Base-by-base conservation (phyloP, 2,888 invertebrate species). In the Nomada ruficornis region DNA sequence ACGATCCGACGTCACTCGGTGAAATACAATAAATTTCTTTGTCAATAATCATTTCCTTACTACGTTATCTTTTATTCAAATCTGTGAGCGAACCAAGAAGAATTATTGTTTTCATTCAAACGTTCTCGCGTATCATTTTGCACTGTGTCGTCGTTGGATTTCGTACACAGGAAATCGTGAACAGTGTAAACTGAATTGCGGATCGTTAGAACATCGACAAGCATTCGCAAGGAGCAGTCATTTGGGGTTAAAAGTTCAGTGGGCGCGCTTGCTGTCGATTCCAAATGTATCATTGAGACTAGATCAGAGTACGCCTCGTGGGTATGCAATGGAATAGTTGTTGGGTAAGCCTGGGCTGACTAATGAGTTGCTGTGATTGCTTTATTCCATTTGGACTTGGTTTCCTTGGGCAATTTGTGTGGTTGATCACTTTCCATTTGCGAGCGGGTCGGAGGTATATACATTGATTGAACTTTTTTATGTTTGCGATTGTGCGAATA, bases 211-310 rank as follows among this genome's bases (percentile, higher is more conserved):
- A 26, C 23, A 57, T 26, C n/a, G 55, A 15, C 63, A 7, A 63
- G 23, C 23, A 20, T 55, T 55, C 15, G 20, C 15, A 23, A 23
- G 4, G 20, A 67, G 29, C 36, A 15, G 18, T 18, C 64, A n/a
- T 42, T 42, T 29, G 15, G 13, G 44, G 26, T 44, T 20, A 44
- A 80, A 80, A 59, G 74, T 70, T 75, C 64, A 68, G 63, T 36
- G 29, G 44, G 73, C 52, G 54, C 76, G 71, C 76, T 82, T 80
- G 82, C 77, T 83, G 62, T 18, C 70, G 76, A 69, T 75, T 65
- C 65, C 64, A 67, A 81, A 47, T 71, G 71, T 77, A 83, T 80
- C 78, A 68, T 83, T 84, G 79, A 68, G 72, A 77, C 73, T 78
- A 72, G 73, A 63, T 73, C 54, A 57, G 20, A 59, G 59, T 65